These are phyloP conservation scores for Abscondita cerata DNA, from an alignment of 2,888 invertebrate genomes.

Conservation along the genomic window DNA sequence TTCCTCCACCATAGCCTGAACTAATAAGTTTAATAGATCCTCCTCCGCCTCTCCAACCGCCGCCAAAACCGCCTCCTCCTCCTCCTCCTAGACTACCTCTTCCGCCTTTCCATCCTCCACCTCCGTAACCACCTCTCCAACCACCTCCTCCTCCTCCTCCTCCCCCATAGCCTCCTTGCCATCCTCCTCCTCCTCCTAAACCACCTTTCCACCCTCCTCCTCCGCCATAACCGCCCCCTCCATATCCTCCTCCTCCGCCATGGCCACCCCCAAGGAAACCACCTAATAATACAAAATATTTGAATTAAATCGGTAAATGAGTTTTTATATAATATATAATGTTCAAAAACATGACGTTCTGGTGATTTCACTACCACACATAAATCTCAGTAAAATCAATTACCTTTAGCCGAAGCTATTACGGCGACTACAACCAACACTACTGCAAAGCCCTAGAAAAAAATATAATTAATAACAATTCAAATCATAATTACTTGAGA, in stretches of 20 bases:
- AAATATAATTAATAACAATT: neutral
- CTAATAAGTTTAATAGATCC: no score
- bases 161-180: constrained; percentile 39
- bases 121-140: constrained; percentile 1
- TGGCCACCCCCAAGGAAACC: constrained; percentile 47
- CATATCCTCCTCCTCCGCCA: constrained; percentile 29
- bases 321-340: no score
- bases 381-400: no score
- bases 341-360: no score
- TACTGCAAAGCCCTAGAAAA: constrained; percentile 18
- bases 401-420: constrained; percentile 22
- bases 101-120: constrained; percentile 17
- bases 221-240: constrained; percentile 22
- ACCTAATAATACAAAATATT: no score
- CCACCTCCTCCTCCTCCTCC: constrained; percentile 19
- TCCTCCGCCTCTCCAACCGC: constrained; percentile 30
- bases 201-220: constrained; percentile 23
- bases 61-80: constrained; percentile 17
- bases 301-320: no score
- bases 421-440: constrained; percentile 15
- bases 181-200: constrained; percentile 34
- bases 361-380: no score
- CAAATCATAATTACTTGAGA: neutral
- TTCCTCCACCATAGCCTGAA: constrained; percentile 5
- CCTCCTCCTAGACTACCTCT: constrained; percentile 22